phyloP scores from a whole-genome alignment of 2,113 vertebrate genomes.

The Mola mola region DNA sequence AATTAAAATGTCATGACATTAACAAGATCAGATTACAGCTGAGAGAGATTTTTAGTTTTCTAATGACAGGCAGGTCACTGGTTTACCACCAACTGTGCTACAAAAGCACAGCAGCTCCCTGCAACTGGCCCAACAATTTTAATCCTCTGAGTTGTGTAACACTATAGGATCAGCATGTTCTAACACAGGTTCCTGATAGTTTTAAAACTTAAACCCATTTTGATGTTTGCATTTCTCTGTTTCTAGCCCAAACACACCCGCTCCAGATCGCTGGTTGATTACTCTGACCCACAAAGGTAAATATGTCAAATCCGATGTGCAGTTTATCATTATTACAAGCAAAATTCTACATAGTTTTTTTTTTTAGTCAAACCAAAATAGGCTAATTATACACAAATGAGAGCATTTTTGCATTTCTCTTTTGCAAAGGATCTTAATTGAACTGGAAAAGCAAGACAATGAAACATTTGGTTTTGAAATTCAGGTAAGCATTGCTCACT shows the following conservation, averaged over 20 bases:
- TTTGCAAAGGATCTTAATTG: slow-evolving; percentile 64
- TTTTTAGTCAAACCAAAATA: too few relatives aligned
- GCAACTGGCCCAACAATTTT: slow-evolving; percentile 31
- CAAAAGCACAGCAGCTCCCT: slow-evolving; percentile 2
- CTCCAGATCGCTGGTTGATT: slow-evolving; percentile 77
- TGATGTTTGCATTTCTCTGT: slow-evolving; percentile 45
- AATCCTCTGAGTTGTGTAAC: slow-evolving; percentile 47
- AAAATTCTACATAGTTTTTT: neutral
- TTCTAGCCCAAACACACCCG: slow-evolving; percentile 64
- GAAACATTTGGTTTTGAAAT: slow-evolving; percentile 96
- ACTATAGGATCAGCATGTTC: slow-evolving; percentile 18
- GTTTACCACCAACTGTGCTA: too few relatives aligned
- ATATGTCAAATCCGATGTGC: too few relatives aligned
- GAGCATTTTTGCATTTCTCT: slow-evolving; percentile 15
- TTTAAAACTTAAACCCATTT: neutral
- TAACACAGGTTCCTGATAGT: neutral
- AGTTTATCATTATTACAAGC: too few relatives aligned
- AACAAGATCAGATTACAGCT: neutral
- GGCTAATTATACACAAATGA: too few relatives aligned
- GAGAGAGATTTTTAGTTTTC: neutral
- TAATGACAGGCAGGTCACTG: slow-evolving; percentile 1
- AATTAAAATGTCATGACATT: too few relatives aligned
- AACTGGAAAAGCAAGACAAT: slow-evolving; percentile 90
- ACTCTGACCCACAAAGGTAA: slow-evolving; percentile 81
- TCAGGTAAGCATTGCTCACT: slow-evolving; percentile 81